A percentile compares a stretch with the other conserved stretches of the same genome.
These are phyloP conservation scores for Botrylloides violaceus DNA, from an alignment of 23 tunicate genomes.

Conservation along the genomic window DNA sequence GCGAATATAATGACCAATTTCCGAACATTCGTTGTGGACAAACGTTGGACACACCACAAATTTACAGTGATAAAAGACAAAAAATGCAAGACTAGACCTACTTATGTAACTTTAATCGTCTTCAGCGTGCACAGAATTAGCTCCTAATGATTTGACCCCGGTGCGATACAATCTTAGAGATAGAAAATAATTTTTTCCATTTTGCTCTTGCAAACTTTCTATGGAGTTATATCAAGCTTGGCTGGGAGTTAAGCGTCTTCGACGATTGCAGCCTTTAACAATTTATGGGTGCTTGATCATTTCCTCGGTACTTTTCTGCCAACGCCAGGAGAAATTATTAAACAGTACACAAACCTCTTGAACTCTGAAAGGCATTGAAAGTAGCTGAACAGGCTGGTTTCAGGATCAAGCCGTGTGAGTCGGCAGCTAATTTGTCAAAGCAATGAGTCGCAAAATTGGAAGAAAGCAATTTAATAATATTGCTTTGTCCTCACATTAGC, in stretches of 20 bases:
- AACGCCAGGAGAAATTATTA: slow-evolving; percentile 15
- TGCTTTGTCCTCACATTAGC: too few species aligned
- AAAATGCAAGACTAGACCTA: background rate
- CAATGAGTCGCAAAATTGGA: too few species aligned
- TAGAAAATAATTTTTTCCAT: background rate
- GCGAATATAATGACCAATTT: too few species aligned
- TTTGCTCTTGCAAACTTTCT: background rate
- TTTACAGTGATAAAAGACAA: slow-evolving; percentile 1
- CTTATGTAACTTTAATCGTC: background rate
- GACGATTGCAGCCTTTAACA: background rate
- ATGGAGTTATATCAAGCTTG: background rate
- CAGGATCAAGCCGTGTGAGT: too few species aligned
- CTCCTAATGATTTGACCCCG: background rate
- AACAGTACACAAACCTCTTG: slow-evolving; percentile 9
- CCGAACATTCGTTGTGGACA: too few species aligned
- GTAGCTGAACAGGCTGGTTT: too few species aligned
- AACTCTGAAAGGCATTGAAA: background rate
- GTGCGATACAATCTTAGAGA: background rate
- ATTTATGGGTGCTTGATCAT: background rate
- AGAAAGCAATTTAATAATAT: too few species aligned
- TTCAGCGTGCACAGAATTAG: background rate
- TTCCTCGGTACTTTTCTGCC: background rate
- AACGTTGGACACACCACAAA: background rate
- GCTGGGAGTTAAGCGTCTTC: background rate
- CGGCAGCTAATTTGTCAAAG: too few species aligned